A percentile compares a stretch with the other conserved stretches of the same genome.
These are phyloP conservation scores for Rhopalosiphum nymphaeae DNA, from an alignment of 2,888 invertebrate species.

Conservation along the genomic window DNA sequence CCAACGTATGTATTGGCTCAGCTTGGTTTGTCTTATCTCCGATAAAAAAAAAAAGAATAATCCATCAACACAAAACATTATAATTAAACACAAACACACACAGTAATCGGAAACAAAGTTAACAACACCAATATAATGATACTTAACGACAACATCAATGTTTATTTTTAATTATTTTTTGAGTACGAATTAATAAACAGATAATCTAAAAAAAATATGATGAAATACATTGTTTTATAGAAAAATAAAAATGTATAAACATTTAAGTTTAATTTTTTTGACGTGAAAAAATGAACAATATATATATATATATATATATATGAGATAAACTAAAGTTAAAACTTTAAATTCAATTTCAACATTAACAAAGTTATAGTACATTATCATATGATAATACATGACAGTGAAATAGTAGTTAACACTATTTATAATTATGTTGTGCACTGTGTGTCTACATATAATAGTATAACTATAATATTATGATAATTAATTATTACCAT, in stretches of 20 bases:
- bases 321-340: background rate
- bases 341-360: background rate
- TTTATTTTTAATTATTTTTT: slow-evolving; percentile 55
- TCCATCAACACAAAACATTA: slow-evolving; percentile 32
- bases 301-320: background rate
- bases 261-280: background rate
- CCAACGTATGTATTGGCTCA: background rate
- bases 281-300: background rate
- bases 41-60: background rate
- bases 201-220: background rate
- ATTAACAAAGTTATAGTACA: background rate
- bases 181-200: slow-evolving; percentile 5
- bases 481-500: background rate
- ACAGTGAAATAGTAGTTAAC: background rate
- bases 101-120: slow-evolving; percentile 22
- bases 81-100: slow-evolving; percentile 48
- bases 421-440: background rate
- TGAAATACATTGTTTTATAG: background rate
- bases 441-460: background rate
- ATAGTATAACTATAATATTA: background rate
- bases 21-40: background rate
- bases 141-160: background rate
- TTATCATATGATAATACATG: background rate
- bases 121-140: slow-evolving; percentile 12
- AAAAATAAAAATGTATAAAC: background rate